Evolutionary conservation across 2,888 invertebrate species (phyloP).

Genomic region (Amphipoea lucens): DNA sequence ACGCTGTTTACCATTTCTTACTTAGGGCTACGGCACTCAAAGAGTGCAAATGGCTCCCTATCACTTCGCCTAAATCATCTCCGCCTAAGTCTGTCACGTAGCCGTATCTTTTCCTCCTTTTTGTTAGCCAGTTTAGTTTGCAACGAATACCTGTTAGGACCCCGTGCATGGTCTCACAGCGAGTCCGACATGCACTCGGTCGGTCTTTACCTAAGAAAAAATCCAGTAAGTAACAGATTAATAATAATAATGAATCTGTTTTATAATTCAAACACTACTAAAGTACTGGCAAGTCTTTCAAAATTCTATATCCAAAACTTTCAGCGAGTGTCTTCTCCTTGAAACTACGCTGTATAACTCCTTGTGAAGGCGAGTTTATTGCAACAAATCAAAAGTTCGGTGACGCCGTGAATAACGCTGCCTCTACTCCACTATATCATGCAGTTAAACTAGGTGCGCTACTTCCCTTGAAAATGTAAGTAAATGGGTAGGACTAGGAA

Average conservation of each 20-base stretch:
- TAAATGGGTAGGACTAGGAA: neutral
- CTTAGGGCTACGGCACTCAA: neutral
- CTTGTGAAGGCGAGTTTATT: conserved; percentile 73
- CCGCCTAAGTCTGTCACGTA: neutral
- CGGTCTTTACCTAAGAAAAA: neutral
- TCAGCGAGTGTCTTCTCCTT: neutral
- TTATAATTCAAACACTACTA: neutral
- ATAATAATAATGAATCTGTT: neutral
- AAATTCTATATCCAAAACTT: neutral
- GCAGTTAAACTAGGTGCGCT: conserved; percentile 10
- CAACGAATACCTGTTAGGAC: neutral
- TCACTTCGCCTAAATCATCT: neutral
- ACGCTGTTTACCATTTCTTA: neutral
- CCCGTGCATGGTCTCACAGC: no score
- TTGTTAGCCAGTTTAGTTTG: neutral
- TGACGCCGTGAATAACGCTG: conserved; percentile 68
- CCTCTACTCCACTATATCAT: conserved; percentile 60
- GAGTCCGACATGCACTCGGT: neutral
- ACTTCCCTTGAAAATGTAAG: neutral
- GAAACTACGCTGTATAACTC: conserved; percentile 57
- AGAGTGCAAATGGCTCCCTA: neutral
- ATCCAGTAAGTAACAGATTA: neutral
- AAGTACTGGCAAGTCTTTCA: neutral
- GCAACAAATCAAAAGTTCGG: conserved; percentile 78
- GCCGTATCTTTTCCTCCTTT: neutral